Evolutionary conservation across 53 echinoderm and acorn worm species (phyloP), one percentile per base, ranked within the genome.

Genomic region (Antedon mediterranea): DNA sequence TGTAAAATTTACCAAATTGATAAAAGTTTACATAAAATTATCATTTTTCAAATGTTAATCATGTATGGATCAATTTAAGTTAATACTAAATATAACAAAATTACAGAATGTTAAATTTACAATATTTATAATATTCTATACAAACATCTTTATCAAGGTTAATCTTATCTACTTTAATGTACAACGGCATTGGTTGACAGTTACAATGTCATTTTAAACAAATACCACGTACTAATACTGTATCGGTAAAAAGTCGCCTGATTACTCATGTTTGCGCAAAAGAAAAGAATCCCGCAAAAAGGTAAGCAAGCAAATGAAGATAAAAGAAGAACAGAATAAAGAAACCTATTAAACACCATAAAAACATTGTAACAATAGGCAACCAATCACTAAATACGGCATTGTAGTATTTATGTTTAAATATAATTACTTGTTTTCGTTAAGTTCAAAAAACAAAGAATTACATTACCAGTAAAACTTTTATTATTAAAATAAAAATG

Each of bases 201-300:
- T 15, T 37, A 6, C 11, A 11, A 37, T 11, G 57, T 57, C 57
- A 57, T 18, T 57, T 57, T 57, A 57, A 57, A 13, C 57, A 57
- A 37, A 57, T 18, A 13, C 57, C 23, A 26, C 1, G 57, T 57
- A 57, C 57, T 57, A 57, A 57, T 57, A 57, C 57, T 57, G 57
- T 57, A 57, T 57, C 23, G 57, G 57, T 57, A 57, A 57, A 57
- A 57, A 57, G 57, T 57, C 57, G 57, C 57, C 57, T 57, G 57
- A 57, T 57, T 57, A 57, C 57, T 57, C 41, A 8, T 15, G 57
- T 57, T 57, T 57, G 57, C 57, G 57, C 57, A 57, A 57, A 23
- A 57, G 57, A 57, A 57, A 57, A 57, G 57, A 57, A 57, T 57
- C 57, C 57, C 57, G 57, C 57, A 57, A 57, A 57, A 57, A 41